phyloP scores from a whole-genome alignment of 2,888 invertebrate species.

The Muscina levida region DNA sequence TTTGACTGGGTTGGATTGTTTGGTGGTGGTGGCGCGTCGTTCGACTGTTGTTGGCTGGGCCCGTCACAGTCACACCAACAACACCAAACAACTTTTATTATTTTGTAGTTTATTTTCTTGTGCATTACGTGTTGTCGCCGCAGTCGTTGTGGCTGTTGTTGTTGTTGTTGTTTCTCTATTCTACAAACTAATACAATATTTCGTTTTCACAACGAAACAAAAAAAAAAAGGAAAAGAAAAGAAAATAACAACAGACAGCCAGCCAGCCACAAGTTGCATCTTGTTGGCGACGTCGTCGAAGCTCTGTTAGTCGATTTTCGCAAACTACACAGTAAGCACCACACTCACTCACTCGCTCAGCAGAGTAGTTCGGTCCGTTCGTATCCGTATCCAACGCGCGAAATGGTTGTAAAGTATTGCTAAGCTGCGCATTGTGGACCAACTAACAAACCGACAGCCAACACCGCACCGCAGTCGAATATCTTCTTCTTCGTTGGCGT shows the following conservation, averaged over 20 bases:
- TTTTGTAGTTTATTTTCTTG: not conserved
- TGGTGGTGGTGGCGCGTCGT: not conserved
- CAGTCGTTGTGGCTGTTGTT: slow-evolving; percentile 12
- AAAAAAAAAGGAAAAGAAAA: not conserved
- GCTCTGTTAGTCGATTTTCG: slow-evolving; percentile 40
- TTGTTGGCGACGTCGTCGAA: slow-evolving; percentile 43
- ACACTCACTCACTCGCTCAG: not conserved
- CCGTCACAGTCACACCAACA: not conserved
- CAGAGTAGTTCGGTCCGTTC: slow-evolving; percentile 32
- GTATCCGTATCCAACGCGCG: slow-evolving; percentile 28
- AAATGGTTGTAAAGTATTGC: slow-evolving; percentile 59
- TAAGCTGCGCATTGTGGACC: slow-evolving; percentile 59
- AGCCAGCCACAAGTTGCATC: slow-evolving; percentile 64
- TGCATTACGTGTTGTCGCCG: not conserved
- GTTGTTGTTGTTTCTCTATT: slow-evolving; percentile 18
- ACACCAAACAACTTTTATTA: slow-evolving; percentile 9
- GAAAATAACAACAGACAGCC: slow-evolving; percentile 33
- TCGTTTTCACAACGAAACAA: slow-evolving; percentile 11
- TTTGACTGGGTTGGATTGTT: not conserved
- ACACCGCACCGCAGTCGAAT: not conserved
- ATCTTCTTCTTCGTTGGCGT: not conserved
- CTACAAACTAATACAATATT: slow-evolving; percentile 20
- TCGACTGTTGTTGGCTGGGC: slow-evolving; percentile 3
- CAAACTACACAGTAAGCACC: slow-evolving; percentile 50
- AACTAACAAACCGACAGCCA: slow-evolving; percentile 16